Evolutionary conservation across 30 jellyfish, hydroid and myxozoan genomes (phyloP).

Genomic region (Chrysaora quinquecirrha): DNA sequence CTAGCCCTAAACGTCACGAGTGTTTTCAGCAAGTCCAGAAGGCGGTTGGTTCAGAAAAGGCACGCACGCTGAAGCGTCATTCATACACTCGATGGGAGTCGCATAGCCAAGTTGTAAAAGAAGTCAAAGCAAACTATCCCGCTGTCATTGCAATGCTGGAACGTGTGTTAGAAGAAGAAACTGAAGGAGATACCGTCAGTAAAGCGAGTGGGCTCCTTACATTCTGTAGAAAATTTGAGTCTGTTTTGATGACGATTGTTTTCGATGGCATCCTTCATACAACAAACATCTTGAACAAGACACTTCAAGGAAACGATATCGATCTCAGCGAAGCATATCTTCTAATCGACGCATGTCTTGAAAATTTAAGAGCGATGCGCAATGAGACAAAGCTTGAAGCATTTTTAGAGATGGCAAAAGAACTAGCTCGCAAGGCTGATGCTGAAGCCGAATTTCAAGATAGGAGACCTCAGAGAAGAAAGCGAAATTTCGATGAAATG

Average conservation of each 20-base stretch:
- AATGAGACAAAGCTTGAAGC: not conserved
- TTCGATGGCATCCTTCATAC: not conserved
- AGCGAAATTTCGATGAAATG: constrained; percentile 7
- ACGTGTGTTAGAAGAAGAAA: not conserved
- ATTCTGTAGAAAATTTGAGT: not conserved
- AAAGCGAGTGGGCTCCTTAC: constrained; percentile 2
- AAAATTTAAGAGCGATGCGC: not conserved
- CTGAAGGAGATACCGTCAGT: not conserved
- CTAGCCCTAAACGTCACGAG: constrained; percentile 5
- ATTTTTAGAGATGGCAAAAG: not conserved
- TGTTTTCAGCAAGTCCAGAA: not conserved
- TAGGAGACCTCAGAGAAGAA: not conserved
- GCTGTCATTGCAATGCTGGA: not conserved
- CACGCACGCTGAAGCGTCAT: not conserved
- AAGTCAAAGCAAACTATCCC: not conserved
- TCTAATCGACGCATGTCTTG: not conserved
- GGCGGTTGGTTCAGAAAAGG: not conserved
- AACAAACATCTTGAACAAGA: not conserved
- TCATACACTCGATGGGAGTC: not conserved
- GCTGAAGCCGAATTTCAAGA: not conserved
- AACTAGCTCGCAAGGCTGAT: not conserved
- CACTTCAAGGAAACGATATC: not conserved
- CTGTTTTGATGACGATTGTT: not conserved
- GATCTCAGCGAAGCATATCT: not conserved
- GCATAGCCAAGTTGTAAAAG: constrained; percentile 3